A percentile compares a stretch with the other conserved stretches of the same genome.
Evolutionary conservation across 1,140 invertebrate species (phyloP).

Genomic region (Drosophila athabasca): DNA sequence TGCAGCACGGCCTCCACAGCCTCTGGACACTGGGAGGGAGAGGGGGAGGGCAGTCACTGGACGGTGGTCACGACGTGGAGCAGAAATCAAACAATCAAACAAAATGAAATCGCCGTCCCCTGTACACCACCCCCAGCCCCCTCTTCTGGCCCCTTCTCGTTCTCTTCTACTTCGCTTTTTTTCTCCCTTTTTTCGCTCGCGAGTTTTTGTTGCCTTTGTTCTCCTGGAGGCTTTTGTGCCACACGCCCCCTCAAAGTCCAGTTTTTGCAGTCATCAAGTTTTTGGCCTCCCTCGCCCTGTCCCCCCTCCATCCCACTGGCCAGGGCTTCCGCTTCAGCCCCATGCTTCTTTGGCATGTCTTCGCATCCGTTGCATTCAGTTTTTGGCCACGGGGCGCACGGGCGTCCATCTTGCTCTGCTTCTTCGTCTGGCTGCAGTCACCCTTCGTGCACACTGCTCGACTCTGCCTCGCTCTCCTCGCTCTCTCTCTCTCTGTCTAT

Average conservation of each 20-base stretch:
- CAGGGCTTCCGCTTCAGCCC: constrained; percentile 55
- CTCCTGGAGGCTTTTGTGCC: constrained; percentile 70
- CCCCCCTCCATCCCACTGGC: constrained; percentile 16
- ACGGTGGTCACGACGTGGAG: constrained; percentile 58
- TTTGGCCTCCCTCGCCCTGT: constrained; percentile 49
- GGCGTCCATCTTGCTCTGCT: constrained; percentile 38
- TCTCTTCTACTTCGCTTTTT: constrained; percentile 15
- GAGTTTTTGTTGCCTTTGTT: constrained; percentile 71
- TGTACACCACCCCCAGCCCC: background rate
- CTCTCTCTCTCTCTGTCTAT: constrained; percentile 2
- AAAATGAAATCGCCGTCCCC: constrained; percentile 72
- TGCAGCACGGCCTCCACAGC: constrained; percentile 25
- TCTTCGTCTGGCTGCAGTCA: constrained; percentile 69
- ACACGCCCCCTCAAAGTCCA: constrained; percentile 69
- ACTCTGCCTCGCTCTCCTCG: background rate
- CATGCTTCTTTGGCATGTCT: constrained; percentile 81
- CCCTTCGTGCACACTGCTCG: constrained; percentile 43
- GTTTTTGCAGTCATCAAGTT: constrained; percentile 78
- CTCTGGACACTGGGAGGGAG: background rate
- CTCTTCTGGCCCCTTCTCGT: background rate
- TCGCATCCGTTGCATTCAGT: constrained; percentile 78
- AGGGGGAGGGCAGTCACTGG: constrained; percentile 6
- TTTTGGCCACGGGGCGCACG: constrained; percentile 12
- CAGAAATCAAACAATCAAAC: constrained; percentile 80
- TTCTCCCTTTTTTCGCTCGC: constrained; percentile 45